Evolutionary conservation across 2,797 vertebrate species (phyloP).

Genomic region (Sebastes steindachneri): DNA sequence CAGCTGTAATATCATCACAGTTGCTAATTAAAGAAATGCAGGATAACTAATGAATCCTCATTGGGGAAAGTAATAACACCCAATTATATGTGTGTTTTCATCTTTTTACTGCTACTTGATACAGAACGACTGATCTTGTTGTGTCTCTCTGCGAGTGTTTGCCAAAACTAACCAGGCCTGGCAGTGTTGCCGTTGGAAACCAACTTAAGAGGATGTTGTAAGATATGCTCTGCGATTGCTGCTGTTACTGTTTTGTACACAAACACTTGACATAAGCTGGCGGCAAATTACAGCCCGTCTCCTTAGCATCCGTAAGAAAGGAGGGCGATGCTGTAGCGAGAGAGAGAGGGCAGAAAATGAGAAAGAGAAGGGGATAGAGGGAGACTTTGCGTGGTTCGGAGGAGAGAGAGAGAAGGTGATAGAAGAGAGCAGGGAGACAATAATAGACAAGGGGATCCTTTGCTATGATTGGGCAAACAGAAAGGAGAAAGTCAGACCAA

Average conservation of each 20-base stretch:
- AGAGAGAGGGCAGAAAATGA: neutral
- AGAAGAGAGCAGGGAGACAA: slow-evolving; percentile 21
- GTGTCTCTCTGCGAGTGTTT: slow-evolving; percentile 8
- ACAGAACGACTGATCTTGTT: neutral
- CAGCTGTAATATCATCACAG: neutral
- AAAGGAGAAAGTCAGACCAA: neutral
- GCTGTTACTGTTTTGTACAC: slow-evolving; percentile 35
- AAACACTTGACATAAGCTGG: slow-evolving; percentile 63
- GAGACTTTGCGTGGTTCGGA: neutral
- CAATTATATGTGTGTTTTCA: neutral
- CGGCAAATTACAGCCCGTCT: slow-evolving; percentile 50
- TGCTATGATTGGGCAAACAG: slow-evolving; percentile 3
- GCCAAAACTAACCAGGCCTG: slow-evolving; percentile 6
- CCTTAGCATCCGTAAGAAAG: slow-evolving; percentile 6
- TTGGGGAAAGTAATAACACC: neutral
- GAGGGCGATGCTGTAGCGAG: neutral
- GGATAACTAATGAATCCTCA: neutral
- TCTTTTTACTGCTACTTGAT: neutral
- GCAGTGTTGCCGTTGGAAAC: slow-evolving; percentile 45
- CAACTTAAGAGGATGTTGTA: slow-evolving; percentile 6
- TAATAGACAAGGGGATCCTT: slow-evolving; percentile 7
- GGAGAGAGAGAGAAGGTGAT: neutral
- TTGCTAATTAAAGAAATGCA: neutral
- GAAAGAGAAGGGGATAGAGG: neutral
- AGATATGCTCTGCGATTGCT: slow-evolving; percentile 3